Base-by-base conservation (phyloP, 2,113 vertebrate species). In the Caranx ignobilis region DNA sequence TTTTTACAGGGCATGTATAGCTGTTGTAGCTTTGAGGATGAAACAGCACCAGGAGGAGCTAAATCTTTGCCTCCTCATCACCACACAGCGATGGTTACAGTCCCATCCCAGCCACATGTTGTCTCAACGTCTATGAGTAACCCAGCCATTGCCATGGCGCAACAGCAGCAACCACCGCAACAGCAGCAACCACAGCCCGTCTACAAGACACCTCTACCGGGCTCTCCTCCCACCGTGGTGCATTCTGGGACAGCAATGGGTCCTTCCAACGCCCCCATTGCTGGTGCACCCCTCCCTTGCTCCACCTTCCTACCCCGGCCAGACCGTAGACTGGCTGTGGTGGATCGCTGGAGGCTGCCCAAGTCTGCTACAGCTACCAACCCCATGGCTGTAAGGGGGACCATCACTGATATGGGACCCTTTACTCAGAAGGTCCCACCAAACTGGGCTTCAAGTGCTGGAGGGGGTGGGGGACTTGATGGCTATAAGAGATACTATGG, bases 401-500 rank as follows among this genome's bases (percentile, higher is more conserved):
- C 75, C 41, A 69, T 95, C 54, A 79, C 91, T 43, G 91, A 95
- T 83, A 90, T 93, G 86, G 93, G 95, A 86, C 85, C 95, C 64
- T 94, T 93, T 89, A 84, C 93, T 64, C 94, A 93, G 78, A 95
- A 95, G 75, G 93, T 94, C 57, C 91, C 93, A 62, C 83, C 93
- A 55, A 94, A 92, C 74, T 95, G 95, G 95, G 88, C 90, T 79
- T 87, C 93, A 81, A 72, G 87, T 80, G 88, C 89, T 87, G 93
- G 88, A 86, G 92, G 93, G 41, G 83, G 83, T 77, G 92, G 94
- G 84, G 95, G 96, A 86, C 93, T 97, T 43, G 97, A 97, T 87
- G 96, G 96, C 87, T 97, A 97, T 93, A 97, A 97, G 88, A 94
- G 96, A 70, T 97, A 97, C 82, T 97, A 97, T 86, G 96, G 97